Conservation (phyloP, 2,113 vertebrate genomes). For the Peromyscus maniculatus region DNA sequence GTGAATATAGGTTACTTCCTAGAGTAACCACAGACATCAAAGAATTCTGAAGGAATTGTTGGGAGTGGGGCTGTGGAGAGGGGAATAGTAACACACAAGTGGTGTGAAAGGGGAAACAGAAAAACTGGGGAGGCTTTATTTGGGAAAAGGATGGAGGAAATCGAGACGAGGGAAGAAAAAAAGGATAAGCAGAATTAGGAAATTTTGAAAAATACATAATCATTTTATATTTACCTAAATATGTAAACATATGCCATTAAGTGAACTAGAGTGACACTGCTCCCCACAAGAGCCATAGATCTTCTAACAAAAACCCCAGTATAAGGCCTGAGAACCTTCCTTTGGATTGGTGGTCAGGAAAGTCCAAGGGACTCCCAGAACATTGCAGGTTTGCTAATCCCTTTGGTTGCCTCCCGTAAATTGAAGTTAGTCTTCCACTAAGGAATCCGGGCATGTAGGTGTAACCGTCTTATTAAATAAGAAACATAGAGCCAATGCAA, state of each 20-base stretch:
- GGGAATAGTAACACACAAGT: neutral
- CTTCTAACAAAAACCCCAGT: too few species aligned
- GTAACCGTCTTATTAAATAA: too few species aligned
- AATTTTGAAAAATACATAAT: neutral
- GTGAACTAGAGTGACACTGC: neutral
- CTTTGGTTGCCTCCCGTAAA: neutral
- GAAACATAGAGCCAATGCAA: too few species aligned
- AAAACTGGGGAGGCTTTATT: neutral
- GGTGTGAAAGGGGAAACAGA: neutral
- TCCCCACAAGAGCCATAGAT: neutral
- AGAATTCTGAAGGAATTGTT: neutral
- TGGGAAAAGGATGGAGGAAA: neutral
- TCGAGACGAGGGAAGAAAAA: neutral
- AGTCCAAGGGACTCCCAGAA: neutral
- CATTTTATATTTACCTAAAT: neutral
- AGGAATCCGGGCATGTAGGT: neutral
- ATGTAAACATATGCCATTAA: neutral
- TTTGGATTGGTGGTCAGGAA: neutral
- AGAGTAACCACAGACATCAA: neutral
- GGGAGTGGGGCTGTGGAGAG: neutral
- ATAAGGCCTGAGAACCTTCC: neutral
- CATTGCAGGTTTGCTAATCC: too few species aligned
- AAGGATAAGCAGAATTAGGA: neutral
- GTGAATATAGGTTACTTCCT: neutral
- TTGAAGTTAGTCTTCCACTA: neutral